phyloP scores from a whole-genome alignment of 2,797 vertebrate genomes.

The Chaenodraco wilsoni region DNA sequence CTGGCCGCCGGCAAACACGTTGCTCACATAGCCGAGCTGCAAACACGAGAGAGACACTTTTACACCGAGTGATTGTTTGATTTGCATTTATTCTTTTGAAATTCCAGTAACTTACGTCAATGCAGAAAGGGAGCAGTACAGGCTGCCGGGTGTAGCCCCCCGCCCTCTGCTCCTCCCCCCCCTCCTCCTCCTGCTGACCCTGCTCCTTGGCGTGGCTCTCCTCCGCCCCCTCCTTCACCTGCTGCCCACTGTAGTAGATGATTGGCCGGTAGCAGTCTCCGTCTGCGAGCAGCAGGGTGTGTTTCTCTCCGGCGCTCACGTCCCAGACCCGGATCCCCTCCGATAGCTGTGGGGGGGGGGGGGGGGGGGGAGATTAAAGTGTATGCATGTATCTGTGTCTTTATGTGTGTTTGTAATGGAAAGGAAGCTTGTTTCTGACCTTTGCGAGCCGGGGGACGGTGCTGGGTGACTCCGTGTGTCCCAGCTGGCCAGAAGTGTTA shows the following conservation, averaged over 20 bases:
- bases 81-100: too few species aligned
- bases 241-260: slow-evolving; percentile 93
- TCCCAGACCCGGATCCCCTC: slow-evolving; percentile 91
- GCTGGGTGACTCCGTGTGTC: slow-evolving; percentile 91
- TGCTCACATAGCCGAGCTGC: slow-evolving; percentile 94
- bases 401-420: background rate
- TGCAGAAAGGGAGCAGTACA: slow-evolving; percentile 88
- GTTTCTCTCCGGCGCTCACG: slow-evolving; percentile 88
- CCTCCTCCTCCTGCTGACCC: slow-evolving; percentile 29
- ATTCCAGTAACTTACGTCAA: slow-evolving; percentile 81
- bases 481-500: slow-evolving; percentile 92
- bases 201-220: slow-evolving; percentile 28
- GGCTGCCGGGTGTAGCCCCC: slow-evolving; percentile 85
- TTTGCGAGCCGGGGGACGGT: slow-evolving; percentile 91
- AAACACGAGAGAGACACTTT: slow-evolving; percentile 20
- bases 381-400: too few species aligned
- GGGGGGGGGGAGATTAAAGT: background rate
- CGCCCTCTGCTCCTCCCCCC: slow-evolving; percentile 68
- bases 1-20: slow-evolving; percentile 88
- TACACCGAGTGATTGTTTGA: too few species aligned
- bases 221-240: slow-evolving; percentile 72
- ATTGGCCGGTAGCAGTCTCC: slow-evolving; percentile 94
- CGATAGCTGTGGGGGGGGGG: slow-evolving; percentile 81
- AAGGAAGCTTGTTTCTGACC: slow-evolving; percentile 73
- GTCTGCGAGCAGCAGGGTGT: slow-evolving; percentile 92